A percentile compares a stretch with the other conserved stretches of the same genome.
Conservation (phyloP, 2,888 invertebrate species). For the Xestobium rufovillosum region DNA sequence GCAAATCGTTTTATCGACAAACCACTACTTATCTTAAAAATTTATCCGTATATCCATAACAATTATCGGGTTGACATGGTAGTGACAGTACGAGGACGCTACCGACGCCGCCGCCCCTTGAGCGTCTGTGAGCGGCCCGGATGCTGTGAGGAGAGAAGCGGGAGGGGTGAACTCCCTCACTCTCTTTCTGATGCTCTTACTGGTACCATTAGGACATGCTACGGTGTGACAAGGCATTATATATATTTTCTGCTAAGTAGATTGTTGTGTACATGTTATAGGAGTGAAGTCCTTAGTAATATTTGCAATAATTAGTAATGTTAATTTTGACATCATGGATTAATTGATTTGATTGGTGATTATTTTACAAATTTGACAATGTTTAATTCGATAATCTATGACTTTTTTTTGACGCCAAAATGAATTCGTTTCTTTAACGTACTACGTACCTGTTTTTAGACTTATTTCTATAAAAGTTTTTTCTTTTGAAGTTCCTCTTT, state of each 20-base stretch:
- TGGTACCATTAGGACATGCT: slow-evolving; percentile 30
- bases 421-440: too few relatives aligned
- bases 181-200: slow-evolving; percentile 33
- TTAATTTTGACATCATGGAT: too few relatives aligned
- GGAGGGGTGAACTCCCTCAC: slow-evolving; percentile 31
- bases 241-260: slow-evolving; percentile 31
- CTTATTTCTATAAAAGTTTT: too few relatives aligned
- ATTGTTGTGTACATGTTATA: slow-evolving; percentile 33
- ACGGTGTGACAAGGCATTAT: slow-evolving; percentile 30
- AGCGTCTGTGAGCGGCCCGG: slow-evolving; percentile 38
- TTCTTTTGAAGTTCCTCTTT: too few relatives aligned
- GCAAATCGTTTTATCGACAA: slow-evolving; percentile 3
- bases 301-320: too few relatives aligned
- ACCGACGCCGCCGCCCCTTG: slow-evolving; percentile 42
- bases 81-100: slow-evolving; percentile 36
- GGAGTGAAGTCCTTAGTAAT: too few relatives aligned
- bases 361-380: too few relatives aligned
- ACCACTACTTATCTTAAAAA: slow-evolving; percentile 24
- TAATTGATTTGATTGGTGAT: too few relatives aligned
- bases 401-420: too few relatives aligned
- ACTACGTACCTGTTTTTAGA: too few relatives aligned
- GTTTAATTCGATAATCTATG: too few relatives aligned
- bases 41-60: slow-evolving; percentile 27
- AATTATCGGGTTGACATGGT: slow-evolving; percentile 36
- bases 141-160: slow-evolving; percentile 35